Evolutionary conservation across 2,113 vertebrate genomes (phyloP).

Genomic region (Forbesichthys papilliferus): DNA sequence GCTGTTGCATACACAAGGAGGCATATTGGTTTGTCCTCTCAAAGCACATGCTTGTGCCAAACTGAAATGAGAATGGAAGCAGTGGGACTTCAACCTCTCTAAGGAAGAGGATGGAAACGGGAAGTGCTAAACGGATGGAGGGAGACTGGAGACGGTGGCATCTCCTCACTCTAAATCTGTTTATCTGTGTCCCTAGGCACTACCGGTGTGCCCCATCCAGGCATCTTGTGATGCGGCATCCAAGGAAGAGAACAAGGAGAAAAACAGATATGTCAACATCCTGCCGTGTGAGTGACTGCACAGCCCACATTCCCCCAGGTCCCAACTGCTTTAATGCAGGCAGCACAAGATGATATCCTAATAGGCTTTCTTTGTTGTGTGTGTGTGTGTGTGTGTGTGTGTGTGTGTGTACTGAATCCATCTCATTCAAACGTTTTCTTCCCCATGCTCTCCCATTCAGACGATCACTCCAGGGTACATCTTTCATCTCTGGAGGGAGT

Average conservation of each 20-base stretch:
- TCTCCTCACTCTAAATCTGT: not conserved
- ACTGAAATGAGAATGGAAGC: not conserved
- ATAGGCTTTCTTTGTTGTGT: too few relatives aligned
- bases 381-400: too few relatives aligned
- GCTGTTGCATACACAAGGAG: too few relatives aligned
- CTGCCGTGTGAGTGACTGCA: slow-evolving; percentile 86
- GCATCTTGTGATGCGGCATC: slow-evolving; percentile 95
- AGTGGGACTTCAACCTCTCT: not conserved
- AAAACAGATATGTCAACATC: slow-evolving; percentile 99
- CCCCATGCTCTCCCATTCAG: slow-evolving; percentile 64
- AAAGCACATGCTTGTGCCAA: too few relatives aligned
- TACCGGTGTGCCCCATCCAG: slow-evolving; percentile 95
- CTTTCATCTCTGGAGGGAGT: slow-evolving; percentile 93
- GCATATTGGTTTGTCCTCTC: too few relatives aligned
- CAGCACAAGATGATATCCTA: too few relatives aligned
- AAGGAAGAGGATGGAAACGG: not conserved
- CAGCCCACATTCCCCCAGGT: not conserved
- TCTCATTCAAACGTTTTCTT: not conserved
- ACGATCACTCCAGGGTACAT: slow-evolving; percentile 96
- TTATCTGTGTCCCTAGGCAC: slow-evolving; percentile 76
- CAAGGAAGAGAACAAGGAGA: slow-evolving; percentile 99
- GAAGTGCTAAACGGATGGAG: not conserved
- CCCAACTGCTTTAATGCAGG: not conserved
- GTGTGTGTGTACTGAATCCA: too few relatives aligned
- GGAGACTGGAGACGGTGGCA: not conserved